Evolutionary conservation across 1,140 invertebrate species (phyloP).

Genomic region (Drusus annulatus): DNA sequence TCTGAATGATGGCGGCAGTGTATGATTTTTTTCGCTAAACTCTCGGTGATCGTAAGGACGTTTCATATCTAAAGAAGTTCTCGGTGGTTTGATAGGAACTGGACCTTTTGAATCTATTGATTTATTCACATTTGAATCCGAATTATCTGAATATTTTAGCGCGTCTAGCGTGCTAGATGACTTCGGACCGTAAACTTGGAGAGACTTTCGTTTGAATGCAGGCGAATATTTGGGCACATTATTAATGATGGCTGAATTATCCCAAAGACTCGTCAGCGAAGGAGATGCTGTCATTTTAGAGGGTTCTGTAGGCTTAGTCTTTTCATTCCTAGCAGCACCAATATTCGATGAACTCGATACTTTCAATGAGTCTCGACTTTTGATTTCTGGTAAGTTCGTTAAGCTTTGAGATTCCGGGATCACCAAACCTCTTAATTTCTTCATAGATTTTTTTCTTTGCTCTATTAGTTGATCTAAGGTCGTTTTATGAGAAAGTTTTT

Average conservation of each 20-base stretch:
- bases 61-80: slow-evolving; percentile 51
- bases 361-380: slow-evolving; percentile 72
- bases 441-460: slow-evolving; percentile 84
- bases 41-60: slow-evolving; percentile 48
- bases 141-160: slow-evolving; percentile 21
- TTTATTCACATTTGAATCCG: slow-evolving; percentile 42
- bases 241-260: slow-evolving; percentile 67
- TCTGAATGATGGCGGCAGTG: slow-evolving; percentile 50
- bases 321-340: slow-evolving; percentile 61
- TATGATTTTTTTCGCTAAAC: slow-evolving; percentile 46
- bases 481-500: slow-evolving; percentile 67
- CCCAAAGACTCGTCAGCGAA: slow-evolving; percentile 67
- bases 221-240: slow-evolving; percentile 87
- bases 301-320: background rate
- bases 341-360: slow-evolving; percentile 48
- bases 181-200: slow-evolving; percentile 75
- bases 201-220: slow-evolving; percentile 84
- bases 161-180: slow-evolving; percentile 30
- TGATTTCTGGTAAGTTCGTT: slow-evolving; percentile 82
- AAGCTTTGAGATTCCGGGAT: slow-evolving; percentile 84
- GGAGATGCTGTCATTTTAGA: slow-evolving; percentile 24
- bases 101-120: slow-evolving; percentile 38
- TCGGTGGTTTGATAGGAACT: slow-evolving; percentile 55
- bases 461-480: slow-evolving; percentile 81
- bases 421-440: slow-evolving; percentile 87